A percentile compares a stretch with the other conserved stretches of the same genome.
Conservation (phyloP, 1,140 invertebrate genomes). For the Mesaphorura yosii region DNA sequence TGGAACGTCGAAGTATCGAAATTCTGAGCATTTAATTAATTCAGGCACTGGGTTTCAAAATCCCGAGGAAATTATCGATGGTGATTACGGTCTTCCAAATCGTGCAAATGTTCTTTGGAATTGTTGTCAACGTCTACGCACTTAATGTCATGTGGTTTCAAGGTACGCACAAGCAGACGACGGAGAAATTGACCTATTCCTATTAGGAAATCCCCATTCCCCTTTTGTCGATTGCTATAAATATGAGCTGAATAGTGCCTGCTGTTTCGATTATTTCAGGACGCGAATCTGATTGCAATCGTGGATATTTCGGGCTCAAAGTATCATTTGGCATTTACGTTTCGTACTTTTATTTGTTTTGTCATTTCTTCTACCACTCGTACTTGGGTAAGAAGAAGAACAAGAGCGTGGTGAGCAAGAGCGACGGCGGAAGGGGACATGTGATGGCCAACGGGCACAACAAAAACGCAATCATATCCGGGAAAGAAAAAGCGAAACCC, state of each 20-base stretch:
- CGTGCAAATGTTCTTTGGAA: conserved; percentile 42
- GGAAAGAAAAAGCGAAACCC: too few species aligned
- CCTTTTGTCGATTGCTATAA: neutral
- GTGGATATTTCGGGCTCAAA: conserved; percentile 39
- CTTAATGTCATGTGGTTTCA: conserved; percentile 5
- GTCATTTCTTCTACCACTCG: conserved; percentile 23
- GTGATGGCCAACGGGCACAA: neutral
- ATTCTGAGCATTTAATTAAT: conserved; percentile 34
- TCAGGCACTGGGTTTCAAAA: conserved; percentile 1
- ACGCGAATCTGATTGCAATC: conserved; percentile 39
- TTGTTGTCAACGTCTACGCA: conserved; percentile 24
- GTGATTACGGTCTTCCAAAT: conserved; percentile 44
- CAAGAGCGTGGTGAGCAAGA: too few species aligned
- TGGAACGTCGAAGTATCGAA: neutral
- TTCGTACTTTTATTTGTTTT: conserved; percentile 24
- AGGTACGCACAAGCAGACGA: too few species aligned
- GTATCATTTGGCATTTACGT: conserved; percentile 29
- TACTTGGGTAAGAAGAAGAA: conserved; percentile 15
- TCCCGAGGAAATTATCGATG: conserved; percentile 38
- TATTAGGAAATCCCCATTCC: too few species aligned
- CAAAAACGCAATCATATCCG: too few species aligned
- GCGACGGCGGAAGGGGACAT: neutral
- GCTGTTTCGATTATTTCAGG: neutral
- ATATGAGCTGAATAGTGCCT: neutral
- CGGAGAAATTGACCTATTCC: too few species aligned